Evolutionary conservation across 2,797 vertebrate species (phyloP).

Genomic region (Fistularia commersonii): DNA sequence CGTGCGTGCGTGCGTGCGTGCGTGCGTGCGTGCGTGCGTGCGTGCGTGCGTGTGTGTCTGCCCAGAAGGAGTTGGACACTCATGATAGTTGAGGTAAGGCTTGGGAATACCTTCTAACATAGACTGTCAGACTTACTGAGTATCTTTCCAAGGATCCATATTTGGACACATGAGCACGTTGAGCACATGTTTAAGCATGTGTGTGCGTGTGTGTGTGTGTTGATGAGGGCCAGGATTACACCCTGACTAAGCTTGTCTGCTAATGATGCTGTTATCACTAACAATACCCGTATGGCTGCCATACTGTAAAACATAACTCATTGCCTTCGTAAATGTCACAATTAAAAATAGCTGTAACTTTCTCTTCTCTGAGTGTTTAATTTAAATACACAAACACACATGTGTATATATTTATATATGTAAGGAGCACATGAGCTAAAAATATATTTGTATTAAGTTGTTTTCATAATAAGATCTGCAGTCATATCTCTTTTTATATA

Average conservation of each 20-base stretch:
- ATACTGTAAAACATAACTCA: neutral
- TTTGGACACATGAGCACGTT: neutral
- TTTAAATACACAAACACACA: too few species aligned
- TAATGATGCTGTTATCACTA: slow-evolving; percentile 36
- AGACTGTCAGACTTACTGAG: too few species aligned
- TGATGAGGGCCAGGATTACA: slow-evolving; percentile 31
- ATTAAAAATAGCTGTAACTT: too few species aligned
- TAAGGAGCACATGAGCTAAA: too few species aligned
- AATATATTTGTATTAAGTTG: too few species aligned
- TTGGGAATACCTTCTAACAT: too few species aligned
- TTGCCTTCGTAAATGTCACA: too few species aligned
- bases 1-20: slow-evolving; percentile 1
- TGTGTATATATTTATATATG: too few species aligned
- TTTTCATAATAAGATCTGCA: too few species aligned
- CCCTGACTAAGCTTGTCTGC: slow-evolving; percentile 35
- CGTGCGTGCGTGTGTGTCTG: neutral
- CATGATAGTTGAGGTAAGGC: too few species aligned
- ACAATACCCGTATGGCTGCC: slow-evolving; percentile 27
- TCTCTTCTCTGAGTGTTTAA: too few species aligned
- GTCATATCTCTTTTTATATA: too few species aligned
- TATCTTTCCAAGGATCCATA: slow-evolving; percentile 13
- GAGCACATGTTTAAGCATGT: neutral
- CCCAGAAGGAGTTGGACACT: neutral
- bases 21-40: slow-evolving; percentile 10
- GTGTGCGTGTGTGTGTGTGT: slow-evolving; percentile 8